A percentile compares a stretch with the other conserved stretches of the same genome.
These are phyloP conservation scores for Rhogogaster chlorosoma DNA, from an alignment of 2,888 invertebrate genomes.

Conservation along the genomic window DNA sequence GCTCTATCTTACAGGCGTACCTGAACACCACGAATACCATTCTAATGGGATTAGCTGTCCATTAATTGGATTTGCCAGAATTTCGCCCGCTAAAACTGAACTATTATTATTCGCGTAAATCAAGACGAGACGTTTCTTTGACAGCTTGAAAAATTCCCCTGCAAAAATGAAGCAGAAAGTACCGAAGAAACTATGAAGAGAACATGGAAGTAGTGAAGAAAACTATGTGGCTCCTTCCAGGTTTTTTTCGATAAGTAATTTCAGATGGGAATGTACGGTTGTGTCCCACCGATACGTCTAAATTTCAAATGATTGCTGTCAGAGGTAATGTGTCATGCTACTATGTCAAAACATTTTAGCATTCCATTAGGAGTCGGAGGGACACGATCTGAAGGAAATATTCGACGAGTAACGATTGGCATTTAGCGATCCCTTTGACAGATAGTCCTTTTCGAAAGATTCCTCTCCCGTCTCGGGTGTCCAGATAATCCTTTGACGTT, in stretches of 20 bases:
- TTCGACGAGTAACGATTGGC: slow-evolving; percentile 60
- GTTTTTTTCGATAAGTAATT: background rate
- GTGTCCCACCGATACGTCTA: background rate
- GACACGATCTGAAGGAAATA: slow-evolving; percentile 51
- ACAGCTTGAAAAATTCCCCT: background rate
- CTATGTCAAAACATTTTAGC: slow-evolving; percentile 69
- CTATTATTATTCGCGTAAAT: slow-evolving; percentile 48
- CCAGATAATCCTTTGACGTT: slow-evolving; percentile 71
- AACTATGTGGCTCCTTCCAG: background rate
- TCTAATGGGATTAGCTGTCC: slow-evolving; percentile 36
- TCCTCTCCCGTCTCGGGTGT: slow-evolving; percentile 56
- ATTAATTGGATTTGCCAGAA: slow-evolving; percentile 52
- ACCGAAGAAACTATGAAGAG: background rate
- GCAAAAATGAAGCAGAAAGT: background rate
- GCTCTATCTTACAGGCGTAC: background rate
- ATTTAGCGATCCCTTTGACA: slow-evolving; percentile 57
- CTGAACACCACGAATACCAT: slow-evolving; percentile 18
- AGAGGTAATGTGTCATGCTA: slow-evolving; percentile 12
- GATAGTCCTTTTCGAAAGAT: slow-evolving; percentile 53
- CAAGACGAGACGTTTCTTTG: background rate
- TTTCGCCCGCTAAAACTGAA: slow-evolving; percentile 20
- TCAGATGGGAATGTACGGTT: background rate
- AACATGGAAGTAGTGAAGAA: background rate
- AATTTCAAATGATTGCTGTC: slow-evolving; percentile 5
- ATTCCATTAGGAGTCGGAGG: slow-evolving; percentile 50